Evolutionary conservation across 2,797 vertebrate species (phyloP).

Genomic region (Propithecus deckenii): DNA sequence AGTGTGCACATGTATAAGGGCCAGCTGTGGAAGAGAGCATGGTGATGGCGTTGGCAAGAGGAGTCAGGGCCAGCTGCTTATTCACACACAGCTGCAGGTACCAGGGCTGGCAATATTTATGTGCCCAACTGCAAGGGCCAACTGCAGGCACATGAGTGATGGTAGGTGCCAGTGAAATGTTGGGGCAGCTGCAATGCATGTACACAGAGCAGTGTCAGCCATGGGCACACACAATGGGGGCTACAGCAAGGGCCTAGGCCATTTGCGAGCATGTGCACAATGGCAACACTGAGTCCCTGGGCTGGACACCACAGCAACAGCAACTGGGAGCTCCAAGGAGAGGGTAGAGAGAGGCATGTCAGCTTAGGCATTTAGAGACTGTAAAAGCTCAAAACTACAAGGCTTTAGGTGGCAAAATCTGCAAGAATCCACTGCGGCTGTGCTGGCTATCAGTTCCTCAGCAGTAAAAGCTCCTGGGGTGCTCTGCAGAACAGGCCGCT

Average conservation of each 20-base stretch:
- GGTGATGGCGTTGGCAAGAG: fast-evolving
- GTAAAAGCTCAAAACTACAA: neutral
- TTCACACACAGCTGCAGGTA: neutral
- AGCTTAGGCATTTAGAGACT: neutral
- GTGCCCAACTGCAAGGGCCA: neutral
- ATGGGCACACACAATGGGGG: neutral
- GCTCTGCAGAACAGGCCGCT: neutral
- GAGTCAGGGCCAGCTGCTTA: fast-evolving
- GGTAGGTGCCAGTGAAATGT: neutral
- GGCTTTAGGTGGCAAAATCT: neutral
- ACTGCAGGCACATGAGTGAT: neutral
- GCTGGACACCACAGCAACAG: neutral
- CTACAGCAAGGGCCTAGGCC: neutral
- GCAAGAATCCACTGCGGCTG: no score
- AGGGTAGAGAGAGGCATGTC: neutral
- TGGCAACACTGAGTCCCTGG: neutral
- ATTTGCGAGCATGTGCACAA: neutral
- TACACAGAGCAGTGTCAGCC: neutral
- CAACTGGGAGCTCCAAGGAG: neutral
- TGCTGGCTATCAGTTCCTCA: neutral
- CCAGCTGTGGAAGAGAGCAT: neutral
- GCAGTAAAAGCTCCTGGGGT: neutral
- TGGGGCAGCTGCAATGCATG: neutral
- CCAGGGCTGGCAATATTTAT: neutral
- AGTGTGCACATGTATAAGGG: neutral